Base-by-base conservation (phyloP, 2,113 vertebrate genomes). In the Mugil cephalus region DNA sequence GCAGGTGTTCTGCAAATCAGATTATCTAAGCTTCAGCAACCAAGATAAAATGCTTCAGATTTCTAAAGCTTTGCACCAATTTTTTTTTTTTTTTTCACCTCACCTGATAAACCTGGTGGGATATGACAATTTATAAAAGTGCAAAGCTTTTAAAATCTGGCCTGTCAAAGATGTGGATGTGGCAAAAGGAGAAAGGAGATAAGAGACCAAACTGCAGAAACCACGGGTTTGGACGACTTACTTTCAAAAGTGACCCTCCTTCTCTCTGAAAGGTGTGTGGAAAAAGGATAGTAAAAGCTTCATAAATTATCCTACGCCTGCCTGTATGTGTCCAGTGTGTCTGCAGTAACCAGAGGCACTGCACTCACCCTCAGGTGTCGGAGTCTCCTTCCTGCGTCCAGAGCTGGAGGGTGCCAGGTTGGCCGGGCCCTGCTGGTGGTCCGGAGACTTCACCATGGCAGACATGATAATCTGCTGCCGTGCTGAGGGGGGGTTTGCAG, bases 391-490 rank as follows among this genome's bases (percentile, higher is more conserved):
- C 85, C 97, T 94, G 85, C 96, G 96, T 51, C 95, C 96, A n/a
- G 97, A 97, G 38, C 93, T 96, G 5, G 96, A 96, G 0, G 97
- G 94, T 30, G 94, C 94, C 2, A 99, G 89, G 63, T 88, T 95
- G 89, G 95, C 90, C 0, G 96, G 95, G 43, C 94, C 97, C 76
- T 96, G 95, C 91, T 99, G 97, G 85, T 99, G 98, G 87, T 98
- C 98, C 0, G 98, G 98, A 0, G 98, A 99, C 82, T 98, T 96
- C 62, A 98, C 97, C 58, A 99, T 95, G 73, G 96, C 94, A 7
- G 97, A 96, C 96, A 99, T 97, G 78, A 98, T 95, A 52, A 99
- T 96, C 94, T 99, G 98, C 93, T 99, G 98, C 69, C 97, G 93
- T 8, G 96, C 94, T 10, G 96, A 85, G 70, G 95, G 94, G 1